These are phyloP conservation scores for Heliothis peltigera DNA, from an alignment of 2,888 invertebrate species.

Conservation along the genomic window DNA sequence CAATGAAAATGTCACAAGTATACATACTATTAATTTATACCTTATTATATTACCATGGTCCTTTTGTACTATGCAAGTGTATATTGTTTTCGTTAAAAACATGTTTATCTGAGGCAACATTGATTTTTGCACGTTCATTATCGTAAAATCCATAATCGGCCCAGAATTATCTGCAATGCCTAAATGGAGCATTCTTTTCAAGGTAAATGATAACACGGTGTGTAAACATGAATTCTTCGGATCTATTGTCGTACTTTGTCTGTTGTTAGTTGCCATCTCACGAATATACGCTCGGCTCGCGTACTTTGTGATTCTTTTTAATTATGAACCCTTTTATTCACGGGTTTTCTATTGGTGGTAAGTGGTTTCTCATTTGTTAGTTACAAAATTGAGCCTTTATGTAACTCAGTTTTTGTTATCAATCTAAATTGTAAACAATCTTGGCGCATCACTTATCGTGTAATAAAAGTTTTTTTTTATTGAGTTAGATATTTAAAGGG, in stretches of 20 bases:
- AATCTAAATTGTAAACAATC: not conserved
- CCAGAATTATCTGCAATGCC: constrained; percentile 66
- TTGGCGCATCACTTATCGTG: not conserved
- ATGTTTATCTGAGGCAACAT: constrained; percentile 27
- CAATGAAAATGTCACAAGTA: no score
- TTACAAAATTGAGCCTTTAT: not conserved
- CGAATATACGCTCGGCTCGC: constrained; percentile 26
- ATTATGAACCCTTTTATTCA: constrained; percentile 78
- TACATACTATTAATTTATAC: no score
- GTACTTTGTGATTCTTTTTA: constrained; percentile 22
- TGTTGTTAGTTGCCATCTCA: constrained; percentile 42
- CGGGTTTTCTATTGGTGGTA: constrained; percentile 74
- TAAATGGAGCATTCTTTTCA: constrained; percentile 67
- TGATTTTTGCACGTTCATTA: constrained; percentile 37
- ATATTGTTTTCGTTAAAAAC: constrained; percentile 8
- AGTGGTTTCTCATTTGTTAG: constrained; percentile 45
- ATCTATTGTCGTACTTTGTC: constrained; percentile 32
- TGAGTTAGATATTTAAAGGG: no score
- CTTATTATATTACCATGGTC: not conserved
- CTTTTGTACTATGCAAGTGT: not conserved
- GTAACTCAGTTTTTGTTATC: not conserved
- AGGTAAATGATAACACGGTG: constrained; percentile 69
- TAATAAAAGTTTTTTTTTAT: no score
- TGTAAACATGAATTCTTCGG: constrained; percentile 57
- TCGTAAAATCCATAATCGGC: constrained; percentile 30